Conservation (phyloP, 2,113 vertebrate genomes). For the rat (Rattus norvegicus) region DNA sequence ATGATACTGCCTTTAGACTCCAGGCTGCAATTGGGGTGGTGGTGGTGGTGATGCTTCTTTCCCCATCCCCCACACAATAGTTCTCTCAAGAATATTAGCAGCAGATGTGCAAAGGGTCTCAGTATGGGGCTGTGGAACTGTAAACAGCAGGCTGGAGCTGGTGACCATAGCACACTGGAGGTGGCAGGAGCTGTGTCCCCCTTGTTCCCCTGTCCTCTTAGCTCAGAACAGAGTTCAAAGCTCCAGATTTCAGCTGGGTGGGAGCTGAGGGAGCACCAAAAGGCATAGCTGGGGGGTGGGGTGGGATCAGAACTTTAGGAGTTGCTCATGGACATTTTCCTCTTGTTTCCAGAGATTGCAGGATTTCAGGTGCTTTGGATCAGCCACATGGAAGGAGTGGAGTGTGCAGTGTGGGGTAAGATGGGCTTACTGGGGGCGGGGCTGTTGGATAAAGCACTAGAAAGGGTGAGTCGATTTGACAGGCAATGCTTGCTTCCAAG, state of each 20-base stretch:
- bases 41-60: neutral
- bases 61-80: neutral
- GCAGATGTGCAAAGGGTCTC: conserved; percentile 51
- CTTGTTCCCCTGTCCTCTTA: neutral
- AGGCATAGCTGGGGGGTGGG: neutral
- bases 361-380: conserved; percentile 21
- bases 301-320: neutral
- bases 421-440: neutral
- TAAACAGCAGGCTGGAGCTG: neutral
- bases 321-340: neutral
- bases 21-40: neutral
- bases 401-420: neutral
- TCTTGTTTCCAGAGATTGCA: conserved; percentile 8
- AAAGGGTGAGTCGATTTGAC: neutral
- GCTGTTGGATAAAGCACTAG: neutral
- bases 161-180: conserved; percentile 16
- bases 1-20: conserved; percentile 39
- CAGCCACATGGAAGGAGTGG: conserved; percentile 7
- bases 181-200: neutral
- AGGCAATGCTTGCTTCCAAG: neutral
- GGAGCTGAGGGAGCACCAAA: neutral
- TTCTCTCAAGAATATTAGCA: neutral
- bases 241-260: neutral
- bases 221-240: conserved; percentile 20
- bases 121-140: conserved; percentile 16